Evolutionary conservation across 2,113 vertebrate genomes (phyloP), one percentile per base, ranked within the genome.

Genomic region (Piliocolobus tephrosceles): DNA sequence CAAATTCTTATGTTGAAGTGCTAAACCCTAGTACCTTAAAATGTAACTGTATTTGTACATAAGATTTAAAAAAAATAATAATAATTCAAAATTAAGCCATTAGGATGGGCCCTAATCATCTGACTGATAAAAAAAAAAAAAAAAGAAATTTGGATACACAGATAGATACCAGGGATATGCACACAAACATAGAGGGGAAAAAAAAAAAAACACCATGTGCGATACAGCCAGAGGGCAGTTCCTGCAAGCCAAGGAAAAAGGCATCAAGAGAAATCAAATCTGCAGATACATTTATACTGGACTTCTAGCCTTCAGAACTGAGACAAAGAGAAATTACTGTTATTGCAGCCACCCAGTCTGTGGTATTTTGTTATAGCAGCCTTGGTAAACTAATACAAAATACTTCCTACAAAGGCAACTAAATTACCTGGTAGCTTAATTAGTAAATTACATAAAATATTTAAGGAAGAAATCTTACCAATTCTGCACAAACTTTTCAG

Each of bases 161-260:
- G 22, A 43, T 38, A 73, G 38, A 43, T 38, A 25, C 11, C 22
- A 73, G 22, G 72, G n/a, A 43, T 73, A 23, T 73, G 72, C 22
- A 43, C 22, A 25, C 72, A 43, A 73, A 4, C 38, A 43, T 6
- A 25, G 38, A 40, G 38, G 10, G 43, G 45, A 3, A 0, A 13
- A 0, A 12, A 0, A 12, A 3, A 12, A 73, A 38, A 43, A 6
- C 38, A 43, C 43, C 43, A 25, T 73, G 70, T 4, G 35, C 1
- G 1, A 40, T 25, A 40, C 38, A 25, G 10, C 20, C 38, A 25
- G 20, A 40, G 9, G 38, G 38, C 38, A 73, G 20, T 38, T 23
- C 11, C 70, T 73, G 38, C 70, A 73, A 22, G 9, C 20, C 70
- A 73, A 23, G 8, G 70, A 73, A 73, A 38, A 2, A 73, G n/a